A percentile compares a stretch with the other conserved stretches of the same genome.
Evolutionary conservation across 2,888 invertebrate species (phyloP).

Genomic region (Cerceris ruficornis): DNA sequence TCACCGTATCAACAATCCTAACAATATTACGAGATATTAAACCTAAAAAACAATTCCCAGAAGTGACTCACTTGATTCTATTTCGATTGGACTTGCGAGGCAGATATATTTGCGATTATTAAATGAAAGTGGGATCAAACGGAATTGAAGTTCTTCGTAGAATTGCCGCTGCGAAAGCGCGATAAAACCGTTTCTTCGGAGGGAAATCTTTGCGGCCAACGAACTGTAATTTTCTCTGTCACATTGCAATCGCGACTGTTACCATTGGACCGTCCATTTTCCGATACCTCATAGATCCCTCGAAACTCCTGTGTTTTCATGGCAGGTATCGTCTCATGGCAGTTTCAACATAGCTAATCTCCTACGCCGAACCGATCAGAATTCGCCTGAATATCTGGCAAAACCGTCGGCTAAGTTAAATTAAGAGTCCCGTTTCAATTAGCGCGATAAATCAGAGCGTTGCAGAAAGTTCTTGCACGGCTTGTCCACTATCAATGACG

Average conservation of each 20-base stretch:
- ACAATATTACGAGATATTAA: no score
- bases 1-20: no score
- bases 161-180: conserved; percentile 49
- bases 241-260: conserved; percentile 11
- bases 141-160: conserved; percentile 41
- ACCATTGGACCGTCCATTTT: conserved; percentile 10
- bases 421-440: conserved; percentile 64
- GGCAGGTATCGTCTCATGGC: no score
- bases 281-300: not conserved
- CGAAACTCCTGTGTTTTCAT: conserved; percentile 13
- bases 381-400: conserved; percentile 12
- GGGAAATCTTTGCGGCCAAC: conserved; percentile 48
- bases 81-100: no score
- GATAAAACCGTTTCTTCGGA: conserved; percentile 50
- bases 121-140: conserved; percentile 36
- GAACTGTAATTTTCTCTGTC: conserved; percentile 53
- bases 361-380: conserved; percentile 18
- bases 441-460: conserved; percentile 56
- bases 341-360: not conserved
- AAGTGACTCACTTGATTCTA: no score
- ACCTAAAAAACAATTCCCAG: no score
- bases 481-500: conserved; percentile 24
- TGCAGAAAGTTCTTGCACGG: conserved; percentile 28
- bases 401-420: conserved; percentile 62
- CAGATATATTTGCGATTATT: conserved; percentile 3